Base-by-base conservation (phyloP, 2,113 vertebrate species). In the Zosterops borbonicus region DNA sequence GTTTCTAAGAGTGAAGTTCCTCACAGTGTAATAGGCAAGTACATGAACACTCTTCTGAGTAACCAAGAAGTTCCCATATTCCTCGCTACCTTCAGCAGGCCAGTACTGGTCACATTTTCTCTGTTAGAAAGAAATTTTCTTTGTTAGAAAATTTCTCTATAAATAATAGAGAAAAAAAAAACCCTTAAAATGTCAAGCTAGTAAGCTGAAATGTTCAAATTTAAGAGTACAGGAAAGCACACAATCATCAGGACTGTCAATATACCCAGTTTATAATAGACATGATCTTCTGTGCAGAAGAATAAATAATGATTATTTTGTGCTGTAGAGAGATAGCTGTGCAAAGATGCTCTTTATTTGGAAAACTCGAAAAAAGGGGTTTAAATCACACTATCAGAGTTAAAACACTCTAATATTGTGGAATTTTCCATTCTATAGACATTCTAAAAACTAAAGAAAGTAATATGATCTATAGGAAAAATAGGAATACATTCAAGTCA, bases 81-180 rank as follows among this genome's bases (percentile, higher is more conserved):
- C 99, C 97, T 99, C 99, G 93, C 98, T 99, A 35, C 97, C 98
- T 94, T 99, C 99, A 0, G 96, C 65, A 33, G 99, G 99, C 99
- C 99, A 99, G 91, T 99, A 99, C 92, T 99, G 99, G 92, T 99
- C 99, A 98, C 99, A 99, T 95, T 99, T 99, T 95, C 98, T 99
- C 99, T 99, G 97, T 80, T 79, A 96, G 62, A 89, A 86, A 95
- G 11, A 6, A 23, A 77, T 68, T 39, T 68, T 68, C 33, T 67
- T 29, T 11, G n/a, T 81, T 58, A 68, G 52, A 68, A 67, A 33
- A 33, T 39, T 21, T 68, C 21, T 56, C 41, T 16, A 64, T 25
- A 35, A 87, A 62, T 83, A 89, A 33, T 13, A 83, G 23, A 76
- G 29, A 22, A 80, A 68, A 68, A n/a, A 95, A 83, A 95, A 63